Evolutionary conservation across 2,113 vertebrate genomes (phyloP), one percentile per base, ranked within the genome.

Genomic region (Oncorhynchus tshawytscha): DNA sequence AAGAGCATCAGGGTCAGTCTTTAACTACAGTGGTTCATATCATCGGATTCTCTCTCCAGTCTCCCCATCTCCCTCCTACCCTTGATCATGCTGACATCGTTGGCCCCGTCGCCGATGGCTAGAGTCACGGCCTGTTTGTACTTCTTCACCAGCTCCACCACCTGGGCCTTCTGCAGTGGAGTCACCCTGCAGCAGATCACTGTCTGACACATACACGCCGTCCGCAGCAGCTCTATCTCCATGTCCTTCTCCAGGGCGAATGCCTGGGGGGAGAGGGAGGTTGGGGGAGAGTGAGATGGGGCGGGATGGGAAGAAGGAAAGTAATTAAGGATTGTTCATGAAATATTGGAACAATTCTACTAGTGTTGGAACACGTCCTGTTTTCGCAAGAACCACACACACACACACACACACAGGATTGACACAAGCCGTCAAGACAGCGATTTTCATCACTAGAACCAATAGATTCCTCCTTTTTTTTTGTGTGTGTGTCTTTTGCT

Each of bases 71-170:
- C 51, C 9, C 96, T 73, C 59, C 16, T 77, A 96, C 98, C 93
- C 87, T 98, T 99, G 88, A 99, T 98, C 98, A 99, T 99, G 94
- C 95, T 95, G 86, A 99, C 95, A 0, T 98, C 97, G 0, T 98
- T 99, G 89, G 97, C 96, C 0, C 97, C 97, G 0, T 98, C 97
- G 7, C 97, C 97, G 0, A 99, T 98, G 6, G 97, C 97, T 77
- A 99, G 88, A 2, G 97, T 99, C 77, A 98, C 86, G 0, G 92
- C 94, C 70, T 94, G 93, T 90, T 97, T 99, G 91, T 97, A 94
- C 75, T 93, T 96, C 90, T 98, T 99, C 80, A 99, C 95, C 88
- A 99, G 91, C 78, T 97, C 89, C 71, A 99, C 97, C 87, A 99
- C 95, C 90, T 98, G 96, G 78, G 98, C 97, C 85, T 99, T 99